These are phyloP conservation scores for Lagenorhynchus albirostris DNA, from an alignment of 2,113 vertebrate species.

Conservation along the genomic window DNA sequence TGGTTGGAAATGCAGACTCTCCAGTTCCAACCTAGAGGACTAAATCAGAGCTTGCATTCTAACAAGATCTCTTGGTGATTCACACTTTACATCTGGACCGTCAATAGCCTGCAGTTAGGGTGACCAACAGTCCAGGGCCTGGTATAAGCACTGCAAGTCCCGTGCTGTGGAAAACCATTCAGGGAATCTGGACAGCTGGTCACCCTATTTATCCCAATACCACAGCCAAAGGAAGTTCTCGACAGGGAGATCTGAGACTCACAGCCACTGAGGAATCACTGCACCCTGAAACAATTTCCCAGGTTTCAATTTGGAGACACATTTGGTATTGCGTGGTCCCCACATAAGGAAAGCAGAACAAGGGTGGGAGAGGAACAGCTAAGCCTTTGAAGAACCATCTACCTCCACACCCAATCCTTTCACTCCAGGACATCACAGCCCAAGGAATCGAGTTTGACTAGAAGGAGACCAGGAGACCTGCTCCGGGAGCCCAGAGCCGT, in stretches of 20 bases:
- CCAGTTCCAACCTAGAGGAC: neutral
- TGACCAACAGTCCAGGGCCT: rapidly evolving
- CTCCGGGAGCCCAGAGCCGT: neutral
- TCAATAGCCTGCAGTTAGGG: neutral
- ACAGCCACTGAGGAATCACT: neutral
- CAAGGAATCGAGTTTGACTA: neutral
- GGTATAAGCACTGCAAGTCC: neutral
- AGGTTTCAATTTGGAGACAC: neutral
- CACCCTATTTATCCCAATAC: neutral
- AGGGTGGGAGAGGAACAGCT: neutral
- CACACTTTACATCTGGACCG: neutral
- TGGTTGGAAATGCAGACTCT: neutral
- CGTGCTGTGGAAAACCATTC: neutral
- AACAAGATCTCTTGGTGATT: neutral
- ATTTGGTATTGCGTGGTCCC: neutral
- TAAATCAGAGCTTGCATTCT: neutral
- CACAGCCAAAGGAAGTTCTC: neutral
- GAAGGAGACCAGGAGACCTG: neutral
- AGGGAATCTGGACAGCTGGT: neutral
- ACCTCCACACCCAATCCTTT: neutral
- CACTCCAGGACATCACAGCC: neutral
- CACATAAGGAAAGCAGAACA: neutral
- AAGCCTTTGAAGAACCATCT: neutral
- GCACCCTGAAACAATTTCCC: neutral
- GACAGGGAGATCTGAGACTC: neutral